Base-by-base conservation (phyloP, 2,888 invertebrate genomes). In the Aleiodes testaceus region DNA sequence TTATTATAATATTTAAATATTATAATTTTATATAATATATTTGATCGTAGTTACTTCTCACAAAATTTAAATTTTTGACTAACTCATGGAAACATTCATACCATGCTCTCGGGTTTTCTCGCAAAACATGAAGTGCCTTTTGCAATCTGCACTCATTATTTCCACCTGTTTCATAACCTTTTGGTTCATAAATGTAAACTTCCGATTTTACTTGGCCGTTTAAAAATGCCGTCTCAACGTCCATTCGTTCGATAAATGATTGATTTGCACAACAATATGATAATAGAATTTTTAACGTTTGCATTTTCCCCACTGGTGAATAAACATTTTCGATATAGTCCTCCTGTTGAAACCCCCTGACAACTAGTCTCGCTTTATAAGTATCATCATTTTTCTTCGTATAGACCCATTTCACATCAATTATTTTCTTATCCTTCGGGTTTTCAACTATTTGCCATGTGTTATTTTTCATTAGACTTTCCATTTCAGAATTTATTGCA, bases 351-450 rank as follows among this genome's bases (percentile, higher is more conserved):
- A 66, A 71, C 1, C 66, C 71, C 20, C 61, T 11, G n/a, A 26
- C 71, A 7, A 71, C 71, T 52, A 71, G n/a, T 61, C 71, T 66
- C 12, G 66, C 66, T 61, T 66, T 66, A n/a, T 61, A 45, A 0
- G 18, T 47, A 47, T 63, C 16, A 6, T 68, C 66, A 53, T 59
- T 68, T 78, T 85, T 87, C 86, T 68, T 64, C 75, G 53, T 44
- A 52, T 22, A 36, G 16, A 64, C 2, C 42, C 22, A 64, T 14
- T 66, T 70, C 18, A 30, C 61, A 36, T 63, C 69, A 18, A 59
- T 30, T 14, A 49, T 50, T 1, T 69, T 72, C 47, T 69, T 69
- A 45, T 66, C 26, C 11, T 26, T 63, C 3, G 61, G 66, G 9
- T 42, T 45, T 14, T 68, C 59, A 47, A 55, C 26, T 16, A 59